A percentile compares a stretch with the other conserved stretches of the same genome.
Conservation (phyloP, 2,113 vertebrate genomes). For the Muntiacus muntjak region DNA sequence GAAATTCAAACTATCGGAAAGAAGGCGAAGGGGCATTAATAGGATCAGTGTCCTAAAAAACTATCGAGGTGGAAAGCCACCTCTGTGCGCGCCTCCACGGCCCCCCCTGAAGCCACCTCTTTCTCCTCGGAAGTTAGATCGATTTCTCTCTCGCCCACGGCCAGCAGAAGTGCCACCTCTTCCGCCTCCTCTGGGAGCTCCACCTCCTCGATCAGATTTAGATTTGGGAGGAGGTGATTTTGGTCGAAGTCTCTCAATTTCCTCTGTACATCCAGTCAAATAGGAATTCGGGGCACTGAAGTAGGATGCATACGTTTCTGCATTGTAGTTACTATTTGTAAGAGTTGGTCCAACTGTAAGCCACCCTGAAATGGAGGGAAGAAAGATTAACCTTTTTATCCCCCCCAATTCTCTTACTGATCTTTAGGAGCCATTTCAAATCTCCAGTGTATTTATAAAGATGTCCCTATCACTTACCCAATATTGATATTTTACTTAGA, state of each 20-base stretch:
- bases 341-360: constrained; percentile 96
- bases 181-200: constrained; percentile 90
- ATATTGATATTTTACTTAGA: neutral
- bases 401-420: neutral
- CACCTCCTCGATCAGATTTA: constrained; percentile 92
- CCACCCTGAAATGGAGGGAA: constrained; percentile 85
- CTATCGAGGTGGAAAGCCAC: constrained; percentile 91
- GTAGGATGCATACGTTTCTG: constrained; percentile 89
- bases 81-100: constrained; percentile 91
- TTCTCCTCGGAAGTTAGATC: constrained; percentile 95
- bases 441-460: neutral
- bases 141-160: constrained; percentile 92
- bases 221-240: constrained; percentile 95
- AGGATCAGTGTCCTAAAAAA: neutral
- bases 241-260: constrained; percentile 96
- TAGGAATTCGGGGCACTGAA: constrained; percentile 89
- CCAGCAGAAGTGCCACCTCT: constrained; percentile 89
- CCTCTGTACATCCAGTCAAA: constrained; percentile 95
- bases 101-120: constrained; percentile 93
- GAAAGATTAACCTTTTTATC: neutral
- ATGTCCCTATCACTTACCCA: neutral
- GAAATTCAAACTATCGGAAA: neutral
- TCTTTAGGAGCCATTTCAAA: neutral
- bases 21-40: neutral
- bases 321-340: constrained; percentile 98